Percentiles rank a stretch among this genome's conserved stretches.
Evolutionary conservation across 2,888 invertebrate genomes (phyloP).

Genomic region (Spilarctia lutea): DNA sequence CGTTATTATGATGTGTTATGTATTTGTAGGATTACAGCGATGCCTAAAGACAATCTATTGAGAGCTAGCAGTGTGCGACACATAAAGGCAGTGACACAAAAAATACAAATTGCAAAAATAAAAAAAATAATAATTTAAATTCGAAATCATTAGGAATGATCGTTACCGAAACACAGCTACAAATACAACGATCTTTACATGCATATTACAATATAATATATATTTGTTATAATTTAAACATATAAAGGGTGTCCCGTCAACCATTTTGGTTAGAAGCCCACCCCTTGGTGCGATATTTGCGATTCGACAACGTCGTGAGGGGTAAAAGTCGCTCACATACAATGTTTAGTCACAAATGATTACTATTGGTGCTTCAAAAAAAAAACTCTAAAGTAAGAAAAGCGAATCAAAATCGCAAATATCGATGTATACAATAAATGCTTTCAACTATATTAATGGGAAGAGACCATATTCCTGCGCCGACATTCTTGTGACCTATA

Average conservation of each 20-base stretch:
- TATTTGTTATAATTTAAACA: conserved; percentile 47
- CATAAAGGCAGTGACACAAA: conserved; percentile 59
- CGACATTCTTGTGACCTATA: conserved; percentile 45
- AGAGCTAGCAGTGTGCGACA: conserved; percentile 46
- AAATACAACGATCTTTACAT: conserved; percentile 67
- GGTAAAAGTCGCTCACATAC: neutral
- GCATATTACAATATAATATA: conserved; percentile 60
- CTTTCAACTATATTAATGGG: conserved; percentile 62
- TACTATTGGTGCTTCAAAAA: neutral
- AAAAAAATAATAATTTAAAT: conserved; percentile 68
- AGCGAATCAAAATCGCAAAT: conserved; percentile 52
- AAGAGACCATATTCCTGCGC: conserved; percentile 61
- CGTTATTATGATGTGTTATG: neutral
- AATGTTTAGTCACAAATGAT: neutral
- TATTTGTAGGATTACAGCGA: conserved; percentile 3
- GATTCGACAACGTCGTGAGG: conserved; percentile 30
- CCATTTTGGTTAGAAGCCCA: conserved; percentile 71
- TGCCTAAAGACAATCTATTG: conserved; percentile 9
- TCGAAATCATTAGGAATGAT: conserved; percentile 81
- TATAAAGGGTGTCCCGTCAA: conserved; percentile 65
- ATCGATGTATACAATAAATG: conserved; percentile 69
- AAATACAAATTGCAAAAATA: conserved; percentile 52
- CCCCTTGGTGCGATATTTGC: conserved; percentile 55
- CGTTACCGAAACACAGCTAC: conserved; percentile 65
- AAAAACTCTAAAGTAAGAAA: conserved; percentile 10